Base-by-base conservation (phyloP, 2,113 vertebrate genomes). In the Epinephelus fuscoguttatus region DNA sequence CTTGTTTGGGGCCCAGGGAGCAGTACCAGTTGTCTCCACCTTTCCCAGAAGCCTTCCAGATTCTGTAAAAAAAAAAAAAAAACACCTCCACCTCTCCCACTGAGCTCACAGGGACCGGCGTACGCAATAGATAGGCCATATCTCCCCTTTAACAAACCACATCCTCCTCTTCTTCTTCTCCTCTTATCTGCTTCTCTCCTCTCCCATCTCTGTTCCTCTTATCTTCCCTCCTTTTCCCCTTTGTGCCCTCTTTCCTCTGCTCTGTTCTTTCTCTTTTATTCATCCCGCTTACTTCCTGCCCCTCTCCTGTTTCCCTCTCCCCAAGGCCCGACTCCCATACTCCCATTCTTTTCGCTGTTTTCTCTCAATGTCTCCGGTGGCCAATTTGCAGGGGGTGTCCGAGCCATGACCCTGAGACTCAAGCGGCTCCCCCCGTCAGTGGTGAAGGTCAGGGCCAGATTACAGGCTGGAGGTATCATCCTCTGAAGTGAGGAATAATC, bases 401-500 rank as follows among this genome's bases (percentile, higher is more conserved):
- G 74, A 84, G 86, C 83, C 78, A 78, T 91, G 89, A 92, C 92
- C 92, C 90, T 84, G 86, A 84, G 60, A 81, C 71, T 71, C 70
- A 61, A 71, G 50, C 3, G 8, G 14, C 49, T 18, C 73, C 75
- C 57, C 40, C 59, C 18, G 19, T 80, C 68, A 84, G 70, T 8
- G 7, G 72, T 89, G 90, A 94, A 93, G 94, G 94, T 94, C 91
- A 91, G 64, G 76, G 76, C 73, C 84, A 92, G 92, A 95, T 95
- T 94, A 94, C 73, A 91, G 88, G 84, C 88, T 81, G 83, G 80
- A 84, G 87, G 85, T 92, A 86, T 93, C 93, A 86, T 92, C 86
- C 90, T 94, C 86, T 93, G 88, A 93, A 94, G 91, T 92, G 87
- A 89, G 78, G 85, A 92, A 90, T 93, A 93, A 93, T 94, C 89